phyloP scores from a whole-genome alignment of 2,888 invertebrate genomes.

The Ichneumoninae sp. region DNA sequence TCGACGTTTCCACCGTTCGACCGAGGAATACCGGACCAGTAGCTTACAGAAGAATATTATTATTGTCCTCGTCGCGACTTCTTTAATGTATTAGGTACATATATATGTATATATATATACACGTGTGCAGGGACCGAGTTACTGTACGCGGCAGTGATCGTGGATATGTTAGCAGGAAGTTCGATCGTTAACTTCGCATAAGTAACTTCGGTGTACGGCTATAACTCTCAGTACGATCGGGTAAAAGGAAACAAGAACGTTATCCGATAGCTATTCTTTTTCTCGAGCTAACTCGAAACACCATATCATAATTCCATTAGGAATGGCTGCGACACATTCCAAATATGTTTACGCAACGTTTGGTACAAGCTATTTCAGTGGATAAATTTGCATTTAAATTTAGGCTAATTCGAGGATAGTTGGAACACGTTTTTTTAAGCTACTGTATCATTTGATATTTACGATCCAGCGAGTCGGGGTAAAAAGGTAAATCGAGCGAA shows the following conservation, averaged over 20 bases:
- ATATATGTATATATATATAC: background rate
- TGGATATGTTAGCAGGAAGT: conserved; percentile 52
- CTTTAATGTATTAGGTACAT: conserved; percentile 25
- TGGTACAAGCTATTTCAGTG: background rate
- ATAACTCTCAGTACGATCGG: conserved; percentile 34
- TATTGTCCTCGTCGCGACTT: conserved; percentile 38
- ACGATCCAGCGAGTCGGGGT: background rate
- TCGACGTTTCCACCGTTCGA: conserved; percentile 30
- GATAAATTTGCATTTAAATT: background rate
- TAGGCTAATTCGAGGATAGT: background rate
- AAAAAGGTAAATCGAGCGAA: background rate
- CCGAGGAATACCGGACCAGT: conserved; percentile 37
- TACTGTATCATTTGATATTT: background rate
- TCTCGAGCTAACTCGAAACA: conserved; percentile 9
- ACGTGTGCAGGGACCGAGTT: background rate
- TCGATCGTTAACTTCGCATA: conserved; percentile 56
- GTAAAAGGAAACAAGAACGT: conserved; percentile 5
- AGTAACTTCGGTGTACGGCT: conserved; percentile 10
- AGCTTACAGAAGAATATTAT: conserved; percentile 33
- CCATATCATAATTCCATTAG: conserved; percentile 20
- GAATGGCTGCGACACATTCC: background rate
- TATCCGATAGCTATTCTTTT: conserved; percentile 31
- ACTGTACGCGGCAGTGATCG: conserved; percentile 37
- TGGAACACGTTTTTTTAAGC: background rate
- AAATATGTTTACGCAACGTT: background rate